phyloP scores from a whole-genome alignment of 2,888 invertebrate genomes.

The Tipula confusa region DNA sequence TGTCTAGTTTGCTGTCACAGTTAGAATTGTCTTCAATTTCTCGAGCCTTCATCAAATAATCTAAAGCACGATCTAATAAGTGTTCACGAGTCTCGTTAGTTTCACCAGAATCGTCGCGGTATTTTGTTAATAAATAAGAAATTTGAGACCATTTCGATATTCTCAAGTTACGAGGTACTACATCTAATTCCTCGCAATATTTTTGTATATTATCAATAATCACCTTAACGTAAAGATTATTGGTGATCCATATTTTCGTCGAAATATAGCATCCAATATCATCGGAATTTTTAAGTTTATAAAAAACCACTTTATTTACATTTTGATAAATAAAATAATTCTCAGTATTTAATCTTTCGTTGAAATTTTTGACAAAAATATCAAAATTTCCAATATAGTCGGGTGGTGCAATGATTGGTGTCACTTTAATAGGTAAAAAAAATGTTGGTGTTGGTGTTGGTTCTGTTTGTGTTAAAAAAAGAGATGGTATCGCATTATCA shows the following conservation, averaged over 20 bases:
- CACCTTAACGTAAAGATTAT: background rate
- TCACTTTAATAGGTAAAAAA: too few species aligned
- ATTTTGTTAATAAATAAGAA: background rate
- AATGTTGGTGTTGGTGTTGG: too few species aligned
- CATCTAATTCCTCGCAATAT: background rate
- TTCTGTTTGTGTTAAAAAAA: too few species aligned
- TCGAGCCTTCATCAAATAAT: background rate
- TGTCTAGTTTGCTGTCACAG: background rate
- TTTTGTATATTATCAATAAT: background rate
- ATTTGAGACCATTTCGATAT: conserved; percentile 5
- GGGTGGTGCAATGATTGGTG: background rate
- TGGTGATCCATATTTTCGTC: background rate
- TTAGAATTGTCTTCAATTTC: background rate
- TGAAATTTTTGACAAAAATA: background rate
- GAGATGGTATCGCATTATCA: background rate
- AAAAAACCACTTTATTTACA: background rate
- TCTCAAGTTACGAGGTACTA: background rate
- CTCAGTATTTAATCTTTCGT: background rate
- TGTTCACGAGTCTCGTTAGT: background rate
- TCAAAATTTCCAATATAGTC: background rate
- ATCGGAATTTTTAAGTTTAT: background rate
- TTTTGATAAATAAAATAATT: background rate
- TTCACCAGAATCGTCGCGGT: background rate
- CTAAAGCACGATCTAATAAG: background rate
- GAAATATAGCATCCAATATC: background rate